Conservation (phyloP, 2,113 vertebrate genomes). For the Emydocephalus ijimae region DNA sequence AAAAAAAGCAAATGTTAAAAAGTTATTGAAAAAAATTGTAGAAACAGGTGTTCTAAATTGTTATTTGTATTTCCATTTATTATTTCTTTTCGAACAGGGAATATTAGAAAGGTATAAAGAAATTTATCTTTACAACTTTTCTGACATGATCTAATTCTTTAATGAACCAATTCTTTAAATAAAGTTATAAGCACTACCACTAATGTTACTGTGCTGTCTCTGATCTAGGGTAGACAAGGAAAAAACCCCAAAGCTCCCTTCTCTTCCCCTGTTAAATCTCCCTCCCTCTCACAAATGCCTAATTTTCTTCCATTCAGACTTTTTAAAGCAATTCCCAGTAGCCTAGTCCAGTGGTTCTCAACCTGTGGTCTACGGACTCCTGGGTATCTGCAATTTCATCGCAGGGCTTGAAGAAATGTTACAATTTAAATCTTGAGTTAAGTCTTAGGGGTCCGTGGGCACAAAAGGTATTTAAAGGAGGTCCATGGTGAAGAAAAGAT, state of each 20-base stretch:
- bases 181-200: not conserved
- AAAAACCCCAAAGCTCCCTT: not conserved
- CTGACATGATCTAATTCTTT: slow-evolving; percentile 49
- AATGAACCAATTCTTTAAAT: slow-evolving; percentile 59
- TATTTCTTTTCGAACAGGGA: slow-evolving; percentile 73
- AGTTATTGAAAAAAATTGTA: slow-evolving; percentile 74
- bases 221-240: not conserved
- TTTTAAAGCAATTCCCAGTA: not conserved
- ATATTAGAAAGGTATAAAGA: slow-evolving; percentile 57
- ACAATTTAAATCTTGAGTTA: not conserved
- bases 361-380: not conserved
- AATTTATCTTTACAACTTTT: slow-evolving; percentile 55
- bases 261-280: not conserved
- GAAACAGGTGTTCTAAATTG: slow-evolving; percentile 78
- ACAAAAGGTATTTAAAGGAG: not conserved
- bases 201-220: not conserved
- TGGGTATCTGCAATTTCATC: not conserved
- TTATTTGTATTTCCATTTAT: slow-evolving; percentile 81
- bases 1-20: slow-evolving; percentile 63
- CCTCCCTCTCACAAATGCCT: not conserved
- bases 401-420: not conserved
- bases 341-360: not conserved
- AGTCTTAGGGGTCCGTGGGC: not conserved
- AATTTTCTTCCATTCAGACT: not conserved
- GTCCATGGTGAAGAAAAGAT: not conserved